Conservation (phyloP, 2,888 invertebrate genomes). For the Macroteleia sp. region DNA sequence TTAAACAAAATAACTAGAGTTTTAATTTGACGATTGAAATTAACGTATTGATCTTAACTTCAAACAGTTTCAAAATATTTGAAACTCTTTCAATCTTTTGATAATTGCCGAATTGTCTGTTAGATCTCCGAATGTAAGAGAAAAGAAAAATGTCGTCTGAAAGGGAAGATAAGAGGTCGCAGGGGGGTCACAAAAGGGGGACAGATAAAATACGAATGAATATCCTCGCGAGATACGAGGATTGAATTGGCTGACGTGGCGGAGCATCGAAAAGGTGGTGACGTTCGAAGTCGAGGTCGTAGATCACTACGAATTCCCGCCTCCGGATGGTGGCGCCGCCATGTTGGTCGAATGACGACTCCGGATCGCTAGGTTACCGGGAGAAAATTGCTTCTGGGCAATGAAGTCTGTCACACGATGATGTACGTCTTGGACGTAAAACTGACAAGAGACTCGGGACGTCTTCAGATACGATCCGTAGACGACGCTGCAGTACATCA, state of each 20-base stretch:
- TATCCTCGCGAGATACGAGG: conserved; percentile 65
- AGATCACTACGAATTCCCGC: conserved; percentile 73
- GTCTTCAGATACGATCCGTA: conserved; percentile 63
- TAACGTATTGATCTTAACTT: too few relatives aligned
- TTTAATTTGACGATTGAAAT: too few relatives aligned
- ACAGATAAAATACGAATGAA: conserved; percentile 61
- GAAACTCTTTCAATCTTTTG: not conserved
- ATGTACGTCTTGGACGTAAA: conserved; percentile 79
- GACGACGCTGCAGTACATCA: conserved; percentile 76
- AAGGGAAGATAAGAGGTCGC: conserved; percentile 38
- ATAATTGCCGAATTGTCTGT: conserved; percentile 24
- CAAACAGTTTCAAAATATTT: too few relatives aligned
- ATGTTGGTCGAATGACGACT: conserved; percentile 65
- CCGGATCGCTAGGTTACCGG: conserved; percentile 68
- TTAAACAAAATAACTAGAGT: too few relatives aligned
- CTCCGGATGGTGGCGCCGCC: conserved; percentile 70
- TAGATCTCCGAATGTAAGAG: not conserved
- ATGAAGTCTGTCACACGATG: conserved; percentile 80
- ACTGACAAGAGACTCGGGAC: conserved; percentile 78
- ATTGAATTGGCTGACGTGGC: conserved; percentile 71
- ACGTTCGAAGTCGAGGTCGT: conserved; percentile 73
- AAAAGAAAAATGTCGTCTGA: conserved; percentile 37
- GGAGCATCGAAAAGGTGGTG: conserved; percentile 77
- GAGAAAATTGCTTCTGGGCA: conserved; percentile 76
- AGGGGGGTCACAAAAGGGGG: conserved; percentile 9